Evolutionary conservation across 2,888 invertebrate species (phyloP).

Genomic region (Platynereis dumerilii): DNA sequence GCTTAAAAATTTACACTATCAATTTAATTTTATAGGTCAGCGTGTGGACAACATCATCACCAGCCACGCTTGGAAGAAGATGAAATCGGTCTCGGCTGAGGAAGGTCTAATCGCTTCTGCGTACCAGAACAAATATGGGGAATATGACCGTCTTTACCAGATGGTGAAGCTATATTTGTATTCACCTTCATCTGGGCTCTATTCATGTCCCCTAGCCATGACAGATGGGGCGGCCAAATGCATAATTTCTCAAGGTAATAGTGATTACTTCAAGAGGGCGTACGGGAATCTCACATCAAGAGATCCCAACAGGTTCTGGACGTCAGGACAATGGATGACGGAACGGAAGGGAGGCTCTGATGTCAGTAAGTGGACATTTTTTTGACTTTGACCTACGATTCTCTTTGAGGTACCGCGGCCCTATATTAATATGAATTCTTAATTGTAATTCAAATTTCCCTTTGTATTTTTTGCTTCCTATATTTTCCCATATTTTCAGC

Average conservation of each 20-base stretch:
- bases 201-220: slow-evolving; percentile 69
- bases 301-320: slow-evolving; percentile 67
- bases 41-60: slow-evolving; percentile 66
- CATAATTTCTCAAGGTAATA: neutral
- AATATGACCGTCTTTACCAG: slow-evolving; percentile 65
- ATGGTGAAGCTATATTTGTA: slow-evolving; percentile 67
- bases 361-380: slow-evolving; percentile 63
- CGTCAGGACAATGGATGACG: slow-evolving; percentile 72
- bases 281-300: slow-evolving; percentile 61
- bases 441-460: too few species aligned
- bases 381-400: neutral
- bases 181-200: slow-evolving; percentile 67
- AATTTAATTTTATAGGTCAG: too few species aligned
- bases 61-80: slow-evolving; percentile 66
- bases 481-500: too few species aligned
- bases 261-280: slow-evolving; percentile 32
- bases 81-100: slow-evolving; percentile 67
- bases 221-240: slow-evolving; percentile 69
- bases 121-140: slow-evolving; percentile 63
- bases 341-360: slow-evolving; percentile 69
- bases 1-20: too few species aligned
- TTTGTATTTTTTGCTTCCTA: too few species aligned
- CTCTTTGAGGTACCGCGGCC: too few species aligned
- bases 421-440: too few species aligned
- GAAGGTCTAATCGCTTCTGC: slow-evolving; percentile 67